Evolutionary conservation across 2,113 vertebrate genomes (phyloP).

Genomic region (Ceyx cyanopectus): DNA sequence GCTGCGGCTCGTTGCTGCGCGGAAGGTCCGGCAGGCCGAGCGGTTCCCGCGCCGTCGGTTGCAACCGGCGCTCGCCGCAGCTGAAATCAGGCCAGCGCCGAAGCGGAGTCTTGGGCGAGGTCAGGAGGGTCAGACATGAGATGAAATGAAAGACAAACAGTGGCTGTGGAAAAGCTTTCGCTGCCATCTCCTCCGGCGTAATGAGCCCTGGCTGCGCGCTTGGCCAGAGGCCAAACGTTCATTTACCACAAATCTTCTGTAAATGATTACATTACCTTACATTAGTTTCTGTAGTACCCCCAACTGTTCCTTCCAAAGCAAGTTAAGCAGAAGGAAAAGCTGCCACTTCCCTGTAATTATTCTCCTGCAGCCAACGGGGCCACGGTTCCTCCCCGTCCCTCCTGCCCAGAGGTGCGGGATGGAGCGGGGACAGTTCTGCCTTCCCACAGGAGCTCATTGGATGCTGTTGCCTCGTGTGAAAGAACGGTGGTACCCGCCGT

Average conservation of each 20-base stretch:
- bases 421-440: background rate
- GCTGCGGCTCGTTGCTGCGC: background rate
- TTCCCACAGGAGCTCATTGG: accelerated
- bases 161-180: slow-evolving; percentile 60
- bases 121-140: slow-evolving; percentile 54
- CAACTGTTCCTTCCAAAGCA: slow-evolving; percentile 62
- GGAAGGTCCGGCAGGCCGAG: background rate
- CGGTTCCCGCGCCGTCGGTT: background rate
- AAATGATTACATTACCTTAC: slow-evolving; percentile 75
- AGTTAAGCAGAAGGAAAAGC: slow-evolving; percentile 62
- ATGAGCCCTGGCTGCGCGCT: slow-evolving; percentile 70
- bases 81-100: background rate
- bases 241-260: slow-evolving; percentile 71
- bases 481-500: accelerated
- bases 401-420: background rate
- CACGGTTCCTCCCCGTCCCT: background rate
- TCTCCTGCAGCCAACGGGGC: background rate
- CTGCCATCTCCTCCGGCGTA: slow-evolving; percentile 65
- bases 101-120: slow-evolving; percentile 18
- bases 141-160: slow-evolving; percentile 72
- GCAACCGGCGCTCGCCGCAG: background rate
- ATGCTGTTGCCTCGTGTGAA: background rate
- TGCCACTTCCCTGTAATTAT: slow-evolving; percentile 64
- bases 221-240: slow-evolving; percentile 63
- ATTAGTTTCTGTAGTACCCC: slow-evolving; percentile 59